phyloP scores from a whole-genome alignment of 2,113 vertebrate genomes.

The Mystacornis crossleyi region DNA sequence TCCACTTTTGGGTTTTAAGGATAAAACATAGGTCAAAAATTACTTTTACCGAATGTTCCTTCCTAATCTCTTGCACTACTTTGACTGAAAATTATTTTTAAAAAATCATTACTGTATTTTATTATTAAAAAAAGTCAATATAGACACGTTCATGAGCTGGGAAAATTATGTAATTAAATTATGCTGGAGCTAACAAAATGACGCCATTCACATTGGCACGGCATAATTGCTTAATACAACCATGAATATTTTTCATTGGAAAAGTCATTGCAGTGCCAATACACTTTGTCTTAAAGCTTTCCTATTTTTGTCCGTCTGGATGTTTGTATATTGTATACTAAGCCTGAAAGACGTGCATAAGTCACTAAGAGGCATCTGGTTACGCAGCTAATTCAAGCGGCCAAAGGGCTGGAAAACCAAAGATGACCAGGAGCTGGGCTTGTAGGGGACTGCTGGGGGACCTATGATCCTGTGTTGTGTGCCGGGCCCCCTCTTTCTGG shows the following conservation, averaged over 20 bases:
- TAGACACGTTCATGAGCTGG: background rate
- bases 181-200: conserved; percentile 13
- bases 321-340: background rate
- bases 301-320: background rate
- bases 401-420: background rate
- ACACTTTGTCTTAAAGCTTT: conserved; percentile 8
- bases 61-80: conserved; percentile 22
- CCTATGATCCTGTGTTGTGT: fast-evolving
- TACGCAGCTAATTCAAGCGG: background rate
- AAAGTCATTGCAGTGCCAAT: background rate
- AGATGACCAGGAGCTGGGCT: background rate
- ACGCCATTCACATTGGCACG: background rate
- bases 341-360: background rate
- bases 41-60: conserved; percentile 51
- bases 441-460: background rate
- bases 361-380: background rate
- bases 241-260: background rate
- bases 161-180: conserved; percentile 56
- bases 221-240: background rate
- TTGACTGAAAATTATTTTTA: conserved; percentile 28
- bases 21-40: conserved; percentile 47
- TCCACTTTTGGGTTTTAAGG: conserved; percentile 49
- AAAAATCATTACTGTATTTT: conserved; percentile 23
- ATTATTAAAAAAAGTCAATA: background rate
- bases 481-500: background rate